Conservation (phyloP, 2,888 invertebrate species). For the Yponomeuta malinellus region DNA sequence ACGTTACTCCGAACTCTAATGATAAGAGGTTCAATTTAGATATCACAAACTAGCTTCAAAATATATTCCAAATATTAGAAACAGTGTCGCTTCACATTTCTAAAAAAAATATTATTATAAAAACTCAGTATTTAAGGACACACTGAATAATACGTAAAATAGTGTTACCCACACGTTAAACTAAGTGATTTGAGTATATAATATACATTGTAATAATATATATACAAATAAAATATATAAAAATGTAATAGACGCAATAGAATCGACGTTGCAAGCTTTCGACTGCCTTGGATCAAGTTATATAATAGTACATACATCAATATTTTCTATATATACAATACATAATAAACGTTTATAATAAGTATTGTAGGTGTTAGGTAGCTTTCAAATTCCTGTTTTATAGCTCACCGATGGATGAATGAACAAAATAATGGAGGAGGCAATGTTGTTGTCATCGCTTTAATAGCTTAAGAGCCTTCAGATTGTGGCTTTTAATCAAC, state of each 20-base stretch:
- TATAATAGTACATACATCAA: conserved; percentile 53
- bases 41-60: conserved; percentile 69
- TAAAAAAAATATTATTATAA: conserved; percentile 36
- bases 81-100: conserved; percentile 69
- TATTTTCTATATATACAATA: conserved; percentile 58
- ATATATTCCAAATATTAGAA: conserved; percentile 62
- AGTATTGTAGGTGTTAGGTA: conserved; percentile 58
- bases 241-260: conserved; percentile 45
- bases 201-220: conserved; percentile 2
- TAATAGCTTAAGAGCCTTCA: conserved; percentile 74
- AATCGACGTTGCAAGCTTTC: conserved; percentile 52
- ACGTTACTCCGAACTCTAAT: conserved; percentile 32
- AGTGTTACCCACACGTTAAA: conserved; percentile 64
- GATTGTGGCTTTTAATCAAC: conserved; percentile 73
- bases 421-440: conserved; percentile 31
- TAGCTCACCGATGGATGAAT: conserved; percentile 52
- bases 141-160: conserved; percentile 70
- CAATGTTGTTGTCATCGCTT: conserved; percentile 56
- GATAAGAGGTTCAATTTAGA: conserved; percentile 52
- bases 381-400: conserved; percentile 62
- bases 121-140: conserved; percentile 28
- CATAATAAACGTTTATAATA: conserved; percentile 14
- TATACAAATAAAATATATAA: conserved; percentile 4
- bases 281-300: conserved; percentile 50
- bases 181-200: conserved; percentile 9